These are phyloP conservation scores for Idris sp. DNA, from an alignment of 1,140 invertebrate genomes.

Conservation along the genomic window DNA sequence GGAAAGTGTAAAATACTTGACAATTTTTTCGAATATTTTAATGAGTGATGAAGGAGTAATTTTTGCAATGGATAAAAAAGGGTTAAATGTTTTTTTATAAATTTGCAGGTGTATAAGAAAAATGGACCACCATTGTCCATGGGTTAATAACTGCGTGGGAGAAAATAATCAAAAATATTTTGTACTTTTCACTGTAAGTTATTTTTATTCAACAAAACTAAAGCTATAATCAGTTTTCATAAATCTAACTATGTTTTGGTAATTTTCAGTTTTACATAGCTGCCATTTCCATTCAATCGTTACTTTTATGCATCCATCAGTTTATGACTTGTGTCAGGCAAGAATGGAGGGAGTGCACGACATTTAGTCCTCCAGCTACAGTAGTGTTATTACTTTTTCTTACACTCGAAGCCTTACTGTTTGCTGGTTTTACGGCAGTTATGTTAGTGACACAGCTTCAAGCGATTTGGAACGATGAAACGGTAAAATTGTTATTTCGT, in stretches of 20 bases:
- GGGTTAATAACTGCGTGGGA: conserved; percentile 99
- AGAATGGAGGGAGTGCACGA: conserved; percentile 96
- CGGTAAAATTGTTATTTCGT: conserved; percentile 84
- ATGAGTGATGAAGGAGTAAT: no score
- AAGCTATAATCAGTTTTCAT: no score
- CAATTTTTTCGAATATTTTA: no score
- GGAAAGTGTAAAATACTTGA: no score
- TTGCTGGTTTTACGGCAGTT: conserved; percentile 98
- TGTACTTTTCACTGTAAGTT: conserved; percentile 97
- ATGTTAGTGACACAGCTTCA: conserved; percentile 99
- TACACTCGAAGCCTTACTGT: conserved; percentile 97
- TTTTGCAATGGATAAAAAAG: no score
- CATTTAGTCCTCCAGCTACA: conserved; percentile 95
- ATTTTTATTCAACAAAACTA: neutral
- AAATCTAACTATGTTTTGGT: no score
- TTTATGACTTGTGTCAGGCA: conserved; percentile 95
- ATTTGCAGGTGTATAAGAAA: conserved; percentile 91
- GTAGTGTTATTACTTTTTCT: conserved; percentile 97
- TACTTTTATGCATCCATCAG: conserved; percentile 94
- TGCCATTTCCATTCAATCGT: conserved; percentile 94
- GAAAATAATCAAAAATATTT: conserved; percentile 99
- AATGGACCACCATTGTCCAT: conserved; percentile 99
- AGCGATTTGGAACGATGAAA: conserved; percentile 99
- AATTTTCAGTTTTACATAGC: conserved; percentile 98
- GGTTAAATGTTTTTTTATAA: no score